Evolutionary conservation across 1,140 invertebrate genomes (phyloP), one percentile per base, ranked within the genome.

Genomic region (Lerema accius): DNA sequence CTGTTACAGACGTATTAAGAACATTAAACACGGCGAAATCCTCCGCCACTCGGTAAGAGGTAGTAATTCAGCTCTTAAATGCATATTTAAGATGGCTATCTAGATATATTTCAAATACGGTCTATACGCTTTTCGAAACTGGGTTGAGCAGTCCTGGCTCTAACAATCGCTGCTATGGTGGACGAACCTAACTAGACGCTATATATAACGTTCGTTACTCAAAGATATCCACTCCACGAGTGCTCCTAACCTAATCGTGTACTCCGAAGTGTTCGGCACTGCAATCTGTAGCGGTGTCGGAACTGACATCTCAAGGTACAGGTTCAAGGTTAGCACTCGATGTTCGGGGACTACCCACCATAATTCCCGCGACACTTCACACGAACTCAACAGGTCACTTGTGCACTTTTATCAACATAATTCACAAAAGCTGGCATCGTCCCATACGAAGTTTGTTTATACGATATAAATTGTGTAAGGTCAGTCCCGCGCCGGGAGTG

Each of bases 401-500:
- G 4, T 17, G 19, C 53, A 58, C 53, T 58, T 58, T 35, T 32
- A 32, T 19, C 42, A n/a, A 58, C 15, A 26, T 16, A 40, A 15
- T 35, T 4, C 53, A 45, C 53, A 13, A 32, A 56, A 59, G 42
- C 56, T 59, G 46, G 42, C 26, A 58, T 19, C 16, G 43, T 39
- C 42, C 28, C 42, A 5, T 32, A 14, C 16, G 0, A 16, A 45
- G 56, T 59, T 59, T 59, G 56, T 59, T 59, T 59, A 59, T 59
- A 59, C 56, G 35, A 59, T 59, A 39, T 63, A 63, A 59, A 59
- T 49, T 62, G 61, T 64, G 50, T 68, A 79, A 76, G 75, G 79
- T 78, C 77, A 78, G 62, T 70, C 40, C 63, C 35, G 64, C 67
- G 65, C 67, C 63, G 63, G 51, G 58, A 53, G 69, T 62, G 68